Evolutionary conservation across 2,113 vertebrate species (phyloP).

Genomic region (Lepus europaeus): DNA sequence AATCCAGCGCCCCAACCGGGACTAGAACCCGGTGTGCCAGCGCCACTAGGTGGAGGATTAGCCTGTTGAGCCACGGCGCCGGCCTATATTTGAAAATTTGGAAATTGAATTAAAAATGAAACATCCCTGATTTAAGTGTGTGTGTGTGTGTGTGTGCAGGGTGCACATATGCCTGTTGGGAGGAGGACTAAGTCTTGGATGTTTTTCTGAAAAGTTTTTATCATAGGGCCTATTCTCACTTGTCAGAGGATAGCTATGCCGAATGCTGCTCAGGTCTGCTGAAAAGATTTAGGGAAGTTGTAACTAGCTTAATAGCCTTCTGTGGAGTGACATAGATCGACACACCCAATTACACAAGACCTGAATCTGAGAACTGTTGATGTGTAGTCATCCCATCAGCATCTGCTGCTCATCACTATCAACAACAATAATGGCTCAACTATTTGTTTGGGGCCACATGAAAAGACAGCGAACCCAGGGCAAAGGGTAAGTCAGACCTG

Average conservation of each 20-base stretch:
- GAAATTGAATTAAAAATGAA: constrained; percentile 31
- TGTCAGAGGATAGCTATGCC: constrained; percentile 56
- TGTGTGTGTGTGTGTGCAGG: background rate
- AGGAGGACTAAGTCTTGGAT: constrained; percentile 42
- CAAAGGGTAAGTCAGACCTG: constrained; percentile 38
- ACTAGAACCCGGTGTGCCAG: no score
- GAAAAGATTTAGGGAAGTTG: constrained; percentile 81
- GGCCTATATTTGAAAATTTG: constrained; percentile 12
- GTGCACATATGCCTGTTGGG: background rate
- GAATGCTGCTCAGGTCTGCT: constrained; percentile 42
- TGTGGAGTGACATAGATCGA: constrained; percentile 78
- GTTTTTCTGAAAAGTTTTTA: constrained; percentile 17
- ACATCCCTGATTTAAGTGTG: background rate
- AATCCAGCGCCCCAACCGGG: no score
- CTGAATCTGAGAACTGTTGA: constrained; percentile 77
- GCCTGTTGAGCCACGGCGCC: no score
- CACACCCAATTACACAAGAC: constrained; percentile 84
- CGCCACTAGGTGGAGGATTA: no score
- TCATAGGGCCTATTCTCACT: constrained; percentile 45
- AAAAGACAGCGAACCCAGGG: constrained; percentile 37
- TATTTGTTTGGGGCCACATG: constrained; percentile 61
- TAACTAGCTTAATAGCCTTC: constrained; percentile 78
- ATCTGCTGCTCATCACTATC: constrained; percentile 76
- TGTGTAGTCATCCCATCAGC: constrained; percentile 74
- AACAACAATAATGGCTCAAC: constrained; percentile 67